Conservation (phyloP, 2,113 vertebrate species). For the Cavia porcellus region DNA sequence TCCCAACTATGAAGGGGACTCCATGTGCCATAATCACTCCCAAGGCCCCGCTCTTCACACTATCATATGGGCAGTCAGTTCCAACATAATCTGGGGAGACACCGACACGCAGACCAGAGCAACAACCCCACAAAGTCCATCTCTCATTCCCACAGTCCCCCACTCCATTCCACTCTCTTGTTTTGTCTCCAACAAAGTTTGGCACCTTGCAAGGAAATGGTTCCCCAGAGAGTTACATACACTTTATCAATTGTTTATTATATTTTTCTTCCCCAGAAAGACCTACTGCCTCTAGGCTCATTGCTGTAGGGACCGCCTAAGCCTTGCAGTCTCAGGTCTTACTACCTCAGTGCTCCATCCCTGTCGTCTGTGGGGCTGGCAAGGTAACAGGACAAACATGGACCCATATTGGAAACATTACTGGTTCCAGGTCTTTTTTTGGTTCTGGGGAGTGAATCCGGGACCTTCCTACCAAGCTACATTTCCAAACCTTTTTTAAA, state of each 20-base stretch:
- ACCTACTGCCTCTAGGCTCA: background rate
- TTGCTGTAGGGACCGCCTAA: background rate
- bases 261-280: background rate
- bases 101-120: too few species aligned
- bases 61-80: too few species aligned
- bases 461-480: background rate
- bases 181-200: background rate
- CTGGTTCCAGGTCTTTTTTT: background rate
- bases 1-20: too few species aligned
- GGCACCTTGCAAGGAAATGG: too few species aligned
- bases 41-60: too few species aligned
- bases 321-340: background rate
- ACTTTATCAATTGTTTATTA: too few species aligned
- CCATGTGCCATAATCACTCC: too few species aligned
- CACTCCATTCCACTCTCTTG: fast-evolving
- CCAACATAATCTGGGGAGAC: too few species aligned
- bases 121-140: too few species aligned
- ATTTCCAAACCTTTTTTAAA: background rate
- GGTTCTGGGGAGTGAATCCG: background rate
- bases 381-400: fast-evolving
- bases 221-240: fast-evolving
- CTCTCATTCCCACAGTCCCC: too few species aligned
- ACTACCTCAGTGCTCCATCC: background rate
- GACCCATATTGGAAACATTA: fast-evolving
- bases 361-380: fast-evolving